phyloP scores from a whole-genome alignment of 2,888 invertebrate species.

The Ochropacha duplaris region DNA sequence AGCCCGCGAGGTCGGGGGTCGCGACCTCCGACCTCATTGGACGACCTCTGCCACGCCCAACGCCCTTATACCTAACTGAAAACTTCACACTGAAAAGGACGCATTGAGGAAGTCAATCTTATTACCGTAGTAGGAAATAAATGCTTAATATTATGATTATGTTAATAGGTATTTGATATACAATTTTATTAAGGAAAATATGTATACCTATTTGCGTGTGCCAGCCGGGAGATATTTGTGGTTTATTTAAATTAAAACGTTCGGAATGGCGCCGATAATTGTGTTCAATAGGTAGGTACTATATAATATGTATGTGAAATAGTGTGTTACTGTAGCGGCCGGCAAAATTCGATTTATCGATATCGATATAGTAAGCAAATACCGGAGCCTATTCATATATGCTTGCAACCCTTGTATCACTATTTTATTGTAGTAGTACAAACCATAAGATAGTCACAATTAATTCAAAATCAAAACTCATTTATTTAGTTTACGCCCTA shows the following conservation, averaged over 20 bases:
- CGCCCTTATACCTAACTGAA: conserved; percentile 53
- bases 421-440: no score
- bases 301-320: no score
- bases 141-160: conserved; percentile 1
- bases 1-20: conserved; percentile 59
- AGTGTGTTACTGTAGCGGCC: no score
- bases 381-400: no score
- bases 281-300: not conserved
- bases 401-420: no score
- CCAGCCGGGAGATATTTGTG: not conserved
- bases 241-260: not conserved
- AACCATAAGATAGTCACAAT: no score
- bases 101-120: conserved; percentile 29
- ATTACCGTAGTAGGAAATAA: not conserved
- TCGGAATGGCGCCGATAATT: not conserved
- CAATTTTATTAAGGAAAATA: not conserved
- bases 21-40: conserved; percentile 80
- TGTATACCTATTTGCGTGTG: not conserved
- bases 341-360: no score
- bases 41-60: conserved; percentile 76
- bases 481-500: no score
- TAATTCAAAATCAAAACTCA: no score
- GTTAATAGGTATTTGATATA: conserved; percentile 1
- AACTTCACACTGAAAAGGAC: conserved; percentile 40
- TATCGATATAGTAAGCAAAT: no score